Evolutionary conservation across 2,888 invertebrate species (phyloP), one percentile per base, ranked within the genome.

Genomic region (Metallyticus violacea): DNA sequence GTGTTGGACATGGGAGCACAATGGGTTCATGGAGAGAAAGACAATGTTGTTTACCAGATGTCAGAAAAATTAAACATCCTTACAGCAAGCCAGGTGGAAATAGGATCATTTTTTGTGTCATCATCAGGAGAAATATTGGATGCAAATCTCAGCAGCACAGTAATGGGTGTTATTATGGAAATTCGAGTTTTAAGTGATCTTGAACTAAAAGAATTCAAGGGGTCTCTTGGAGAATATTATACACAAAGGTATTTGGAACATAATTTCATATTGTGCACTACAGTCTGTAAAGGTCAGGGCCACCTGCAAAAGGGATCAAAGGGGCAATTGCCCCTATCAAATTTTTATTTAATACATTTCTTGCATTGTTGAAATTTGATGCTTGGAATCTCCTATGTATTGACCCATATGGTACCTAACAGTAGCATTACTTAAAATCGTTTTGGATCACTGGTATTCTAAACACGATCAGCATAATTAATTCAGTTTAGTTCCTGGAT

Each of bases 1-100:
- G 91, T 93, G 6, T 92, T 96, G 6, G 97, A 97, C 90, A 90
- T 96, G 85, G 97, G 97, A 0, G 97, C 96, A 80, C 96, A 97
- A 89, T 97, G 96, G 96, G 95, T 96, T 86, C 95, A 96, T 89
- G 96, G 96, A 0, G 95, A 96, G 90, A 91, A 93, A 90, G 93
- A 92, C 82, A 95, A 96, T 91, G 89, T 93, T 28, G 89, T 91
- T 0, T 91, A 89, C 88, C 87, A 89, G 79, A 89, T 90, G 87
- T 91, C 90, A 5, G 78, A 88, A 7, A 86, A 87, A 22, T 81
- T 86, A 9, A 85, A 87, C 25, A 81, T 89, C n/a, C 80, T 89
- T 25, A 87, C 81, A 22, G 86, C 82, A 22, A 87, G 85, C 77
- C 25, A 62, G 4, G 80, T 85, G 6, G 83, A 82, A 81, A 79